phyloP scores from a whole-genome alignment of 2,113 vertebrate genomes.

The Gasterosteus nipponicus region DNA sequence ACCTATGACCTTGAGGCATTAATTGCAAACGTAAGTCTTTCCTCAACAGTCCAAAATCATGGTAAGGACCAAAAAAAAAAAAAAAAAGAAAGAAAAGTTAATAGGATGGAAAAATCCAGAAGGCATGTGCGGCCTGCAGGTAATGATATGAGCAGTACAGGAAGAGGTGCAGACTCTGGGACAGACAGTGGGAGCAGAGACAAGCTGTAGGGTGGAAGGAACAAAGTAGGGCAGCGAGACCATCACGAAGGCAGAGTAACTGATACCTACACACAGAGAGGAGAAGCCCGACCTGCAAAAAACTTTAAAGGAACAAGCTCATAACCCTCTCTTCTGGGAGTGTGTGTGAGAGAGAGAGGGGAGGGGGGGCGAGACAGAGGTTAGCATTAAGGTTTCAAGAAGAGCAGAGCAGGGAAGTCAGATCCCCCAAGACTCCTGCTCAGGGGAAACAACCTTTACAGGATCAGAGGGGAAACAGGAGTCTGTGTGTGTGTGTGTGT shows the following conservation, averaged over 20 bases:
- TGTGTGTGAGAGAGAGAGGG: not conserved
- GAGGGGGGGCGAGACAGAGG: not conserved
- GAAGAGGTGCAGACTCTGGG: constrained; percentile 14
- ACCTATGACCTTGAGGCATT: too few species aligned
- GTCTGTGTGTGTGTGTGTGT: constrained; percentile 11
- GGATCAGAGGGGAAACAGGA: constrained; percentile 2
- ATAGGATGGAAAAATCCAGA: not conserved
- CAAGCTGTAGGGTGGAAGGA: not conserved
- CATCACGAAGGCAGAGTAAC: constrained; percentile 8
- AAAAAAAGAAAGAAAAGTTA: too few species aligned
- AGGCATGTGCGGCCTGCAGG: not conserved
- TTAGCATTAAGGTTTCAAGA: constrained; percentile 31
- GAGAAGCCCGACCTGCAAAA: constrained; percentile 25
- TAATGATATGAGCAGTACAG: constrained; percentile 1
- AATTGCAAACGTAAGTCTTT: not conserved
- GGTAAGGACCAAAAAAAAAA: not conserved
- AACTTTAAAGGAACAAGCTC: constrained; percentile 20
- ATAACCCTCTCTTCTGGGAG: constrained; percentile 7
- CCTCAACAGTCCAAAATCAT: not conserved
- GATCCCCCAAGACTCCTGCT: constrained; percentile 19
- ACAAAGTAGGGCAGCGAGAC: constrained; percentile 14
- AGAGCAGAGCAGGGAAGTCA: constrained; percentile 15
- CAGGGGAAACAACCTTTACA: constrained; percentile 38
- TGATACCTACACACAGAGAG: not conserved
- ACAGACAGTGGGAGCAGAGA: not conserved